Conservation (phyloP, 2,888 invertebrate genomes). For the Achlya flavicornis region DNA sequence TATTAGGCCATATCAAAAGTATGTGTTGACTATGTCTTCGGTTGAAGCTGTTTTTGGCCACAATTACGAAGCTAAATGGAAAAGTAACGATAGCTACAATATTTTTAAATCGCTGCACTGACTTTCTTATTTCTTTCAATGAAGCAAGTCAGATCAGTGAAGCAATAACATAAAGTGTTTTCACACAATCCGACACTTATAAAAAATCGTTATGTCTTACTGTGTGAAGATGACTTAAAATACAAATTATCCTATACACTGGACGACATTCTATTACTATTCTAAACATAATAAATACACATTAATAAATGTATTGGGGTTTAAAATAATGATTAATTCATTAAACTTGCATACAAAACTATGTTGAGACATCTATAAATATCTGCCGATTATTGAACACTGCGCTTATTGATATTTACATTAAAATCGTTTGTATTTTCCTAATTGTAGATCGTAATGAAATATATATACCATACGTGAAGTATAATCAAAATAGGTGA, state of each 20-base stretch:
- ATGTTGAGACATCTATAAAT: conserved; percentile 52
- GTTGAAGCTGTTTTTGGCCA: not conserved
- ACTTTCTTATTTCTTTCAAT: no score
- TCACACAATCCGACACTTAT: not conserved
- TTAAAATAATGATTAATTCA: conserved; percentile 53
- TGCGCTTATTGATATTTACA: conserved; percentile 53
- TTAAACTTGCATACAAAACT: conserved; percentile 62
- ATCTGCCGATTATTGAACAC: conserved; percentile 60
- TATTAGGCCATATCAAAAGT: not conserved
- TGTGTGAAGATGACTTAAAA: conserved; percentile 9
- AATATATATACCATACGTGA: no score
- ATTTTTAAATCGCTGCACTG: no score
- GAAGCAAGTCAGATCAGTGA: no score
- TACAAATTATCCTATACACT: conserved; percentile 25
- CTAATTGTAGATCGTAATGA: conserved; percentile 1
- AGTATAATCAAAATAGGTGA: not conserved
- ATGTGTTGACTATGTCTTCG: not conserved
- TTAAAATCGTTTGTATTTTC: conserved; percentile 19
- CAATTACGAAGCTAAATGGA: not conserved
- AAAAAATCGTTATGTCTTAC: not conserved
- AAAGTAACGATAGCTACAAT: no score
- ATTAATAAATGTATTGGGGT: conserved; percentile 47
- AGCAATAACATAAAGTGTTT: not conserved
- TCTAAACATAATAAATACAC: conserved; percentile 5
- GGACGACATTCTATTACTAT: conserved; percentile 27